These are phyloP conservation scores for Ptychobarbus kaznakovi DNA, from an alignment of 2,797 vertebrate species.

Conservation along the genomic window DNA sequence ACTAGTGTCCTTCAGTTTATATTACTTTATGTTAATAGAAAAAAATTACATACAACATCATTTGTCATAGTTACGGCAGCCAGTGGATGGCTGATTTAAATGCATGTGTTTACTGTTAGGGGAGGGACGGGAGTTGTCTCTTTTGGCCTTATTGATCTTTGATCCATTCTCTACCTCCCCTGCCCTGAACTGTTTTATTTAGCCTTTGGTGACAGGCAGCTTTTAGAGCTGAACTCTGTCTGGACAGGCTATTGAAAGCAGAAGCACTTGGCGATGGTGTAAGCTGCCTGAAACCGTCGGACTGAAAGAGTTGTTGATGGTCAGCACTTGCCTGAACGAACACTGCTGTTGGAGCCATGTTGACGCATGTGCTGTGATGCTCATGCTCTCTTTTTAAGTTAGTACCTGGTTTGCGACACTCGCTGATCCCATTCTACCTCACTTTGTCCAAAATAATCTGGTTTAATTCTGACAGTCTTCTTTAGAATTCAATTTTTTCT, in stretches of 20 bases:
- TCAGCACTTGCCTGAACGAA: not conserved
- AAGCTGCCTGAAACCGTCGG: not conserved
- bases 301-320: conserved; percentile 6
- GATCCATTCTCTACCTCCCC: conserved; percentile 57
- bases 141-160: conserved; percentile 79
- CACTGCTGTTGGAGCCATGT: not conserved
- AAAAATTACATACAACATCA: conserved; percentile 99
- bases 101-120: conserved; percentile 98
- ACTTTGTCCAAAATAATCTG: not conserved
- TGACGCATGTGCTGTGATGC: not conserved
- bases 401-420: not conserved
- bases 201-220: conserved; percentile 33
- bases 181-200: conserved; percentile 53
- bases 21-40: conserved; percentile 99
- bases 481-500: not conserved
- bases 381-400: not conserved
- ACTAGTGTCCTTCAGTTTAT: conserved; percentile 99
- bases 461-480: not conserved
- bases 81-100: conserved; percentile 95
- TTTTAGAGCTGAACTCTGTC: conserved; percentile 22
- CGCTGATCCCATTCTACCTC: not conserved
- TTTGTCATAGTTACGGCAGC: conserved; percentile 98
- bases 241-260: conserved; percentile 26
- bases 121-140: conserved; percentile 75
- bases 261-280: not conserved